Conservation (phyloP, 1,140 invertebrate genomes). For the Drosophila sechellia region DNA sequence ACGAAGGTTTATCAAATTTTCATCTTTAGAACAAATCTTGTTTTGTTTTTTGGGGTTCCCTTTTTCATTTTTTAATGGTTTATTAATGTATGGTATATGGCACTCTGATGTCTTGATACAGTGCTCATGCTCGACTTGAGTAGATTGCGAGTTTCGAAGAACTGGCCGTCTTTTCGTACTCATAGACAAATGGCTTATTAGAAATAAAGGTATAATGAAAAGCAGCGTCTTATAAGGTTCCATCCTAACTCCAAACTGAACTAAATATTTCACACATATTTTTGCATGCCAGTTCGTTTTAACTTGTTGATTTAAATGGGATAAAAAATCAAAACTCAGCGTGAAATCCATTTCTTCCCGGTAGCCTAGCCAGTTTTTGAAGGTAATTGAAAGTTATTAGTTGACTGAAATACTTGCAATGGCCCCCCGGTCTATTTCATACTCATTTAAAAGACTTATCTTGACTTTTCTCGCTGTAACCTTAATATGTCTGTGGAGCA, state of each 20-base stretch:
- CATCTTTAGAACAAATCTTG: not conserved
- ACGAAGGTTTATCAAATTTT: not conserved
- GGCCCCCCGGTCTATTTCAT: slow-evolving; percentile 1
- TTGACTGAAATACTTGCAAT: not conserved
- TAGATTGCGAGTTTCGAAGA: not conserved
- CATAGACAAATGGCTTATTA: not conserved
- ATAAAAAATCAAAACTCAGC: not conserved
- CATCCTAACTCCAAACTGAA: not conserved
- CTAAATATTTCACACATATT: no score
- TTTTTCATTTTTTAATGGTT: no score
- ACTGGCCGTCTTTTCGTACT: not conserved
- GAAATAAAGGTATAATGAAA: not conserved
- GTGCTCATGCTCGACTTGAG: not conserved
- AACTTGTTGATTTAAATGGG: not conserved
- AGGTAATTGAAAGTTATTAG: not conserved
- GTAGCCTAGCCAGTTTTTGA: not conserved
- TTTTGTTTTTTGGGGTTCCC: not conserved
- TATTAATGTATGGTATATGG: not conserved
- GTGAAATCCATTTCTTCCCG: slow-evolving; percentile 10
- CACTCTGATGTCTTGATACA: slow-evolving; percentile 14
- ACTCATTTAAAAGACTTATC: not conserved
- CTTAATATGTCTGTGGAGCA: not conserved
- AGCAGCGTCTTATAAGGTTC: not conserved
- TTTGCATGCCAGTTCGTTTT: no score
- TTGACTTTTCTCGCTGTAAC: not conserved